Conservation (phyloP, 2,888 invertebrate species). For the Galeruca laticollis region DNA sequence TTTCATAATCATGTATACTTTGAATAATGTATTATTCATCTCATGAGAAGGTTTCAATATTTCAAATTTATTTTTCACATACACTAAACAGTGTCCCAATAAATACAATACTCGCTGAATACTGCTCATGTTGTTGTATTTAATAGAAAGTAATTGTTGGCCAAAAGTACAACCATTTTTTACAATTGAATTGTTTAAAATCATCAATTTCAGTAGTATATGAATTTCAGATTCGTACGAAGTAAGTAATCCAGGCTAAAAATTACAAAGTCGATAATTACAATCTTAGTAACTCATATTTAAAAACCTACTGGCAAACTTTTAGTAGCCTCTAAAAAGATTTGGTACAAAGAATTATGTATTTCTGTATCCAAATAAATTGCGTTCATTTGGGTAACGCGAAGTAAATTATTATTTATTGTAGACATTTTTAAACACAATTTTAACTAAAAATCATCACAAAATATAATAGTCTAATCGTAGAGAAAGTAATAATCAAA, state of each 20-base stretch:
- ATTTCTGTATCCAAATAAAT: slow-evolving; percentile 85
- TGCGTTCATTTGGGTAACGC: slow-evolving; percentile 75
- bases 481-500: too few relatives aligned
- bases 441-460: too few relatives aligned
- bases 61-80: slow-evolving; percentile 72
- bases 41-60: slow-evolving; percentile 53
- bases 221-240: slow-evolving; percentile 79
- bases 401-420: slow-evolving; percentile 58
- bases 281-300: slow-evolving; percentile 7
- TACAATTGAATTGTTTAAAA: slow-evolving; percentile 80
- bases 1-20: slow-evolving; percentile 72
- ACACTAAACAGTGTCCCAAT: slow-evolving; percentile 72
- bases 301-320: slow-evolving; percentile 73
- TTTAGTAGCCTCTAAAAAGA: slow-evolving; percentile 74
- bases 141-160: slow-evolving; percentile 83
- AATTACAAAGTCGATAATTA: slow-evolving; percentile 56
- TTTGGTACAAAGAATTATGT: slow-evolving; percentile 76
- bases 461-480: too few relatives aligned
- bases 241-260: slow-evolving; percentile 73
- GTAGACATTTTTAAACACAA: slow-evolving; percentile 25
- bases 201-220: slow-evolving; percentile 74
- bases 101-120: slow-evolving; percentile 74
- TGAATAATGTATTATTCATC: slow-evolving; percentile 58
- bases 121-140: slow-evolving; percentile 75
- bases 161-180: slow-evolving; percentile 82